Conservation (phyloP, 2,797 vertebrate species). For the Poecilia picta region DNA sequence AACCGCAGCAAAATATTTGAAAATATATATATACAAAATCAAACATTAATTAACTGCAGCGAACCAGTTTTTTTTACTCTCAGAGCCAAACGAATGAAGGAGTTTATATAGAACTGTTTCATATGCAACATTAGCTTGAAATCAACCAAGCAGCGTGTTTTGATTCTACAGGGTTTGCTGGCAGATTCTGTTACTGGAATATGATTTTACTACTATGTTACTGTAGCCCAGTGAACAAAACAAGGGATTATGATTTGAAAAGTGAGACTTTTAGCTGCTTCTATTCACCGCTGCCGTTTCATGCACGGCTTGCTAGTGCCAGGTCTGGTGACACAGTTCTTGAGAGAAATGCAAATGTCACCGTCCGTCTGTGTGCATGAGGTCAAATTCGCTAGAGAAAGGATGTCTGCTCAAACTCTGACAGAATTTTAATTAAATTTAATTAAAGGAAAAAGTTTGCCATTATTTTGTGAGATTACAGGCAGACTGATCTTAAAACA, state of each 20-base stretch:
- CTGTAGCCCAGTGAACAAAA: background rate
- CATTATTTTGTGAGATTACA: background rate
- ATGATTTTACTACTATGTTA: background rate
- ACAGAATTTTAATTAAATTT: too few relatives aligned
- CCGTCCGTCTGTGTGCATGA: background rate
- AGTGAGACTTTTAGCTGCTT: background rate
- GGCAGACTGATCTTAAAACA: too few relatives aligned
- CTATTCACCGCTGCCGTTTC: background rate
- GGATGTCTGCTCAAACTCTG: background rate
- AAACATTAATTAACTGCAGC: background rate
- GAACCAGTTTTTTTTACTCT: background rate
- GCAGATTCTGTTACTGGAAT: background rate
- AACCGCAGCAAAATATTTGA: too few relatives aligned
- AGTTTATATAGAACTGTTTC: background rate
- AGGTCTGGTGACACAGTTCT: background rate
- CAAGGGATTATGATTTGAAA: background rate
- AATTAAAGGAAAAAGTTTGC: background rate
- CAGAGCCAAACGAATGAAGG: background rate
- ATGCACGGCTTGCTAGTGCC: background rate
- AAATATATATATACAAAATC: background rate
- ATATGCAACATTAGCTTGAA: background rate
- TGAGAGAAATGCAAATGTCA: background rate
- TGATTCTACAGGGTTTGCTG: background rate
- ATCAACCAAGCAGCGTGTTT: background rate
- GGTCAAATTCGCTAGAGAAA: background rate